Conservation (phyloP, 2,888 invertebrate genomes). For the Pomacea canaliculata region DNA sequence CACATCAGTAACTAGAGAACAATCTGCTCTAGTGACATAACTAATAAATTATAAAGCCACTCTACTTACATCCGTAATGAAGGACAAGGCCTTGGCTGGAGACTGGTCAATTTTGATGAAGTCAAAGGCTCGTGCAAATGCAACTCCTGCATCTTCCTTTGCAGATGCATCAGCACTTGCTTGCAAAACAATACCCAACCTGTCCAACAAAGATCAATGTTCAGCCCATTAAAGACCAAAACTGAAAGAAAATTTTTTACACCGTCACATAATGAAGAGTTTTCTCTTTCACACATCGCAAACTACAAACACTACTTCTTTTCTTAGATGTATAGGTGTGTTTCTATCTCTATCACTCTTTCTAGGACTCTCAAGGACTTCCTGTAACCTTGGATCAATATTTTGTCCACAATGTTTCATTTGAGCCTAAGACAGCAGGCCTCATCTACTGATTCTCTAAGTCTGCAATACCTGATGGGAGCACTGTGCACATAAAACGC, state of each 20-base stretch:
- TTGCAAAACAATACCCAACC: constrained; percentile 87
- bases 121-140: constrained; percentile 89
- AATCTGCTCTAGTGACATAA: too few relatives aligned
- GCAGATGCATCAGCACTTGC: constrained; percentile 75
- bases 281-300: neutral
- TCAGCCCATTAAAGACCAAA: too few relatives aligned
- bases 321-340: too few relatives aligned
- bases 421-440: too few relatives aligned
- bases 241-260: too few relatives aligned
- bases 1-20: too few relatives aligned
- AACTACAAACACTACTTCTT: neutral
- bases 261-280: too few relatives aligned
- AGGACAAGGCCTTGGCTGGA: constrained; percentile 81
- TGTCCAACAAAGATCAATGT: constrained; percentile 68
- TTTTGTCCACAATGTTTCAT: too few relatives aligned
- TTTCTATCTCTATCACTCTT: neutral
- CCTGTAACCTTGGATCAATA: neutral
- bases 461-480: constrained; percentile 74
- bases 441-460: too few relatives aligned
- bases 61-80: constrained; percentile 82
- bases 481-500: constrained; percentile 92
- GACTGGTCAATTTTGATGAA: constrained; percentile 85
- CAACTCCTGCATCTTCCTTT: constrained; percentile 81
- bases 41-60: neutral
- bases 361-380: neutral